A percentile compares a stretch with the other conserved stretches of the same genome.
phyloP scores from a whole-genome alignment of 2,113 vertebrate species.

The Pseudolaguvia tuberculata region DNA sequence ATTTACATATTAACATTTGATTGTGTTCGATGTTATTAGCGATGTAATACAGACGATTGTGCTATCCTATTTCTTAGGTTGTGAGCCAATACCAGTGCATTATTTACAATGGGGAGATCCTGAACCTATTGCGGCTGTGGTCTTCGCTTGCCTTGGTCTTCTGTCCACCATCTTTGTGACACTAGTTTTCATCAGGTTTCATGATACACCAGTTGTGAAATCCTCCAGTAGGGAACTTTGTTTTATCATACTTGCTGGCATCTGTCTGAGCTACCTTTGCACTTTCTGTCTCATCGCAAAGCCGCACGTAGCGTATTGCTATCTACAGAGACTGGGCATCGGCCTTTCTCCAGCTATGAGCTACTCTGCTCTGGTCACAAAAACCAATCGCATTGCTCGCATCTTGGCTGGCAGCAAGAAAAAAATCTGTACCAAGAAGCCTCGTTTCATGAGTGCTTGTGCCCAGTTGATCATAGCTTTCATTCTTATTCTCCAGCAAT shows the following conservation, averaged over 20 bases:
- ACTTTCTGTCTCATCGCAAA: conserved; percentile 96
- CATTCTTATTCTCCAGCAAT: conserved; percentile 89
- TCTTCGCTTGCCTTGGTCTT: conserved; percentile 90
- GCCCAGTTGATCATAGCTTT: conserved; percentile 94
- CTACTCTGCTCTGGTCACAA: conserved; percentile 95
- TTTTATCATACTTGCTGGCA: conserved; percentile 95
- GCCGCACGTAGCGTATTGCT: conserved; percentile 89
- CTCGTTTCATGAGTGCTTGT: conserved; percentile 97
- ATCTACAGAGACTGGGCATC: conserved; percentile 91
- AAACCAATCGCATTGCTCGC: conserved; percentile 96
- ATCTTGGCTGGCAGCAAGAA: conserved; percentile 98
- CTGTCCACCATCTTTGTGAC: conserved; percentile 92
- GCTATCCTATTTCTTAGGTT: conserved; percentile 70
- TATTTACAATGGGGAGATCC: conserved; percentile 95
- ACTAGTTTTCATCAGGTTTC: conserved; percentile 88
- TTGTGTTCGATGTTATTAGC: neutral
- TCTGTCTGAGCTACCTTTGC: conserved; percentile 92
- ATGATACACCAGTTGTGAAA: conserved; percentile 95
- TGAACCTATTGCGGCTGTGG: conserved; percentile 93
- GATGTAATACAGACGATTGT: conserved; percentile 4
- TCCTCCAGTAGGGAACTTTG: conserved; percentile 97
- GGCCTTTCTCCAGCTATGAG: conserved; percentile 98
- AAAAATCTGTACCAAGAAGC: conserved; percentile 99
- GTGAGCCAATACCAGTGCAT: conserved; percentile 89
- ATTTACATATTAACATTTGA: neutral